Evolutionary conservation across 2,113 vertebrate species (phyloP), one percentile per base, ranked within the genome.

Genomic region (Bufo bufo): DNA sequence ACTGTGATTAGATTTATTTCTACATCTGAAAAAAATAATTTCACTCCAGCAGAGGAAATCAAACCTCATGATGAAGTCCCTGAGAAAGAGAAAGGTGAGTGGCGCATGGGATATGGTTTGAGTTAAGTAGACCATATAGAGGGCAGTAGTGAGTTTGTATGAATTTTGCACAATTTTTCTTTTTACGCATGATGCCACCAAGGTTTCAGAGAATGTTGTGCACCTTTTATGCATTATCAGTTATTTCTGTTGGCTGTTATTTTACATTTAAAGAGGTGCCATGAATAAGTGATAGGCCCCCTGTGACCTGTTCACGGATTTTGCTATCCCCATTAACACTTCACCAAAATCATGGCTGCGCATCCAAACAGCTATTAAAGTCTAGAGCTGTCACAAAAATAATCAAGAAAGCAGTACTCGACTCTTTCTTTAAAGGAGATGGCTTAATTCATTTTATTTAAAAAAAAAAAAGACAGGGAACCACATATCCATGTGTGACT

Each of bases 81-180:
- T 5, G 90, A 19, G 89, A 92, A 93, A 84, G 90, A 88, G 83
- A 95, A 95, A 95, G 95, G 95, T 96, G 91, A 95, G 95, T 92
- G 47, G 74, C 33, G 80, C 59, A 58, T 49, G 54, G 4, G 13
- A 66, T n/a, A 43, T 47, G 43, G 10, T 61, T 59, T 81, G n/a
- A 6, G 12, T 12, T 56, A 58, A 33, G 4, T 81, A 81, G 59
- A n/a, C 33, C 33, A 63, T 5, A 4, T 61, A 81, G 58, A 45
- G 50, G 43, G 45, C 61, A 82, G 79, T 63, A 82, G 75, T 65
- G 17, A 63, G 17, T 33, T 50, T 66, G 23, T 65, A 45, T 59
- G 17, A 13, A 59, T 14, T 82, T 50, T n/a, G 81, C 59, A 81
- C 33, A 45, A 12, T 33, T 58, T 0, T 72, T 23, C 7, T 17